phyloP scores from a whole-genome alignment of 2,113 vertebrate genomes.

The Mustelus asterias region DNA sequence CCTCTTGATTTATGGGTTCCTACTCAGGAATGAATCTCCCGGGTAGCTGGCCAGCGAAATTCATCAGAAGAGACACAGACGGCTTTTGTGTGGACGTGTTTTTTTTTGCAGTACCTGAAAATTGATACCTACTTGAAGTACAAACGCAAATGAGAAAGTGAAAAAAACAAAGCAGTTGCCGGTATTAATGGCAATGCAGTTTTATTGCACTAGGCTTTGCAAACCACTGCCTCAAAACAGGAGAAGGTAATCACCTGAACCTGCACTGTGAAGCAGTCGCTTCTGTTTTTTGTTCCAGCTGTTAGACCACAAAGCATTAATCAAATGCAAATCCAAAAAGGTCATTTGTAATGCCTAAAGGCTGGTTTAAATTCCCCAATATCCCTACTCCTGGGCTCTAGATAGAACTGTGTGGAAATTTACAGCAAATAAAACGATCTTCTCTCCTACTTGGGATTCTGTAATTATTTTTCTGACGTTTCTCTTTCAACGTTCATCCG shows the following conservation, averaged over 20 bases:
- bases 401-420: constrained; percentile 22
- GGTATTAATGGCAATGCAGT: background rate
- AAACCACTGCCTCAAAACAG: background rate
- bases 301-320: constrained; percentile 36
- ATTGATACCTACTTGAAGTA: background rate
- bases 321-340: constrained; percentile 37
- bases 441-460: constrained; percentile 5
- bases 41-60: constrained; percentile 43
- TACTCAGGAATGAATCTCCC: constrained; percentile 49
- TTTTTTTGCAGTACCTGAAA: constrained; percentile 30
- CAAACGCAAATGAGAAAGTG: constrained; percentile 2
- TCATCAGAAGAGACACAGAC: constrained; percentile 37
- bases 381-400: constrained; percentile 21
- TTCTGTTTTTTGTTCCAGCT: constrained; percentile 26
- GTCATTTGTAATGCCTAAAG: constrained; percentile 33
- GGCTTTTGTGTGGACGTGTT: constrained; percentile 26
- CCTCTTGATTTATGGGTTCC: constrained; percentile 62
- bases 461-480: background rate
- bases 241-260: constrained; percentile 11
- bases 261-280: background rate
- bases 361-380: constrained; percentile 31
- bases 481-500: background rate
- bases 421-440: constrained; percentile 30
- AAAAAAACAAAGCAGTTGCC: background rate
- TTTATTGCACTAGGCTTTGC: background rate